phyloP scores from a whole-genome alignment of 2,113 vertebrate species.

The Dipodomys ordii region DNA sequence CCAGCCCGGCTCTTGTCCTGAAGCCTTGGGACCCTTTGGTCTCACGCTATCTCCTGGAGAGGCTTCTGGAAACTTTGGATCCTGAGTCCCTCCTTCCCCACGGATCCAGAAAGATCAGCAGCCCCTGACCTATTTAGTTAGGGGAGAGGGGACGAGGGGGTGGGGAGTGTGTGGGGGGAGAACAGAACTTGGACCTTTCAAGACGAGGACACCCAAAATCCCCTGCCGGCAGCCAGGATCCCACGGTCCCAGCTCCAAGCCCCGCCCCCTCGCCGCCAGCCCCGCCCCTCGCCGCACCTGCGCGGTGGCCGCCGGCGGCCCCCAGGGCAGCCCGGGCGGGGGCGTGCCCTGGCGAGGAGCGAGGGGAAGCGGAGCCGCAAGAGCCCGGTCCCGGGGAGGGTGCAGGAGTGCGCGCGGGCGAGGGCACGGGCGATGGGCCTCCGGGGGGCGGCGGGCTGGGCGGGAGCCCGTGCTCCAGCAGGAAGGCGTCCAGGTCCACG shows the following conservation, averaged over 20 bases:
- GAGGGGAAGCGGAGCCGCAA: constrained; percentile 82
- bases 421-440: constrained; percentile 75
- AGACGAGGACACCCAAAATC: neutral
- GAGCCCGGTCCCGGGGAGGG: constrained; percentile 84
- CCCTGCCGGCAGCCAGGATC: neutral
- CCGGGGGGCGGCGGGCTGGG: constrained; percentile 83
- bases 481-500: constrained; percentile 86
- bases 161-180: too few relatives aligned
- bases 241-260: rapidly evolving
- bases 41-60: neutral
- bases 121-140: neutral
- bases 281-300: constrained; percentile 70
- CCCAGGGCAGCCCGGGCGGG: constrained; percentile 75
- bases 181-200: neutral
- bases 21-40: neutral
- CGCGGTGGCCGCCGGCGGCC: constrained; percentile 75
- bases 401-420: constrained; percentile 81
- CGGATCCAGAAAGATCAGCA: neutral
- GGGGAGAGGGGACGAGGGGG: neutral
- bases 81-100: neutral
- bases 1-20: neutral
- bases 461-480: constrained; percentile 86
- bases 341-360: constrained; percentile 83
- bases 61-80: neutral
- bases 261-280: constrained; percentile 25